Conservation (phyloP, 2,888 invertebrate species). For the Gasteruption jaculator region DNA sequence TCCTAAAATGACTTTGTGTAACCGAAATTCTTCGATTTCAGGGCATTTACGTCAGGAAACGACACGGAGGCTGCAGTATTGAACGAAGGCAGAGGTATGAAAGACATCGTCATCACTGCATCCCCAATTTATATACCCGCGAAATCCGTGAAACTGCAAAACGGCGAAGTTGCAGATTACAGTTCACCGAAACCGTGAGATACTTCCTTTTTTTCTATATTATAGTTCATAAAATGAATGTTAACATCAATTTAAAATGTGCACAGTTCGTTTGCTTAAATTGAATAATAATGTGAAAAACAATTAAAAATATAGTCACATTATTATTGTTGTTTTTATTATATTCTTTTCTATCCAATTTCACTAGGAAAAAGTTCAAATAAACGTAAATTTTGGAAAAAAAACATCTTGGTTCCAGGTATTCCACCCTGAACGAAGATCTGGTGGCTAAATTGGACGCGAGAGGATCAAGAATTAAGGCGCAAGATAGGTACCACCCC, state of each 20-base stretch:
- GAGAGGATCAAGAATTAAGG: conserved; percentile 22
- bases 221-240: no score
- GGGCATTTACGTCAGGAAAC: conserved; percentile 10
- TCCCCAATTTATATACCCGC: conserved; percentile 37
- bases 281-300: not conserved
- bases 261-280: not conserved
- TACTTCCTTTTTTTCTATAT: conserved; percentile 2
- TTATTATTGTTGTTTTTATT: no score
- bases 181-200: no score
- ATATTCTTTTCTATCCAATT: no score
- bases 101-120: conserved; percentile 32
- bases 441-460: conserved; percentile 31
- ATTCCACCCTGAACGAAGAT: conserved; percentile 37
- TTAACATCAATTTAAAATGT: no score
- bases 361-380: no score
- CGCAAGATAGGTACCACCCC: conserved; percentile 42
- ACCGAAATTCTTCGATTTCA: no score
- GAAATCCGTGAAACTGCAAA: conserved; percentile 29
- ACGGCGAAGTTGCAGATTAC: conserved; percentile 42
- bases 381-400: no score
- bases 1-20: no score
- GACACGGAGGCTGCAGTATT: conserved; percentile 5
- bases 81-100: conserved; percentile 30
- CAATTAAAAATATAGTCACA: not conserved
- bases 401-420: conserved; percentile 25